Conservation (phyloP, 2,888 invertebrate species). For the Parnassius apollo region DNA sequence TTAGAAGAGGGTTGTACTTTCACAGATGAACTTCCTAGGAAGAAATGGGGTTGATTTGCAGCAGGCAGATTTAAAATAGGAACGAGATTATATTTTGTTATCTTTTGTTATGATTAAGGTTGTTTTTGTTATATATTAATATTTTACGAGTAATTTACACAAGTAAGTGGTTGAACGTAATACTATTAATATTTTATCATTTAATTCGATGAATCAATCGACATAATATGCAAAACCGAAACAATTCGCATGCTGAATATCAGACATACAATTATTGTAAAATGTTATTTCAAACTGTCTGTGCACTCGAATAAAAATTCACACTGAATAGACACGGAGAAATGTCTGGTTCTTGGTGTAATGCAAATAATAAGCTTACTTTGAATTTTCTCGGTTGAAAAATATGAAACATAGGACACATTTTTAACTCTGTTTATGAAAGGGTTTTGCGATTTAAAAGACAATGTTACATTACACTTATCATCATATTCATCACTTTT, state of each 20-base stretch:
- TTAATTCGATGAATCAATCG: slow-evolving; percentile 17
- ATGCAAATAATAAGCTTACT: slow-evolving; percentile 25
- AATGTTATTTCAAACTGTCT: slow-evolving; percentile 22
- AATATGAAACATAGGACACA: slow-evolving; percentile 14
- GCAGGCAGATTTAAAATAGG: too few species aligned
- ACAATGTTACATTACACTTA: too few species aligned
- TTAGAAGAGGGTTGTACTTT: too few species aligned
- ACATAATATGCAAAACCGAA: slow-evolving; percentile 21
- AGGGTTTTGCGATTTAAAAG: too few species aligned
- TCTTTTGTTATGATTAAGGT: too few species aligned
- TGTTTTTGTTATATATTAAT: too few species aligned
- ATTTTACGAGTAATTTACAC: too few species aligned
- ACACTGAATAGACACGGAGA: slow-evolving; percentile 24
- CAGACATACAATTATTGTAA: slow-evolving; percentile 26
- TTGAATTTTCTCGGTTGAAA: slow-evolving; percentile 15
- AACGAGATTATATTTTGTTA: too few species aligned
- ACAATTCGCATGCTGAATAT: slow-evolving; percentile 22
- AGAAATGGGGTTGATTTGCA: too few species aligned
- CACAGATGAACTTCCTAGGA: too few species aligned
- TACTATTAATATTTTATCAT: slow-evolving; percentile 13
- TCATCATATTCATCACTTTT: too few species aligned
- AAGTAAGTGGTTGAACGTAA: neutral
- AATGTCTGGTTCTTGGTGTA: slow-evolving; percentile 21
- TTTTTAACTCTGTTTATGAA: too few species aligned
- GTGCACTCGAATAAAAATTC: slow-evolving; percentile 26